Evolutionary conservation across 2,113 vertebrate species (phyloP).

Genomic region (Pycnonotus jocosus): DNA sequence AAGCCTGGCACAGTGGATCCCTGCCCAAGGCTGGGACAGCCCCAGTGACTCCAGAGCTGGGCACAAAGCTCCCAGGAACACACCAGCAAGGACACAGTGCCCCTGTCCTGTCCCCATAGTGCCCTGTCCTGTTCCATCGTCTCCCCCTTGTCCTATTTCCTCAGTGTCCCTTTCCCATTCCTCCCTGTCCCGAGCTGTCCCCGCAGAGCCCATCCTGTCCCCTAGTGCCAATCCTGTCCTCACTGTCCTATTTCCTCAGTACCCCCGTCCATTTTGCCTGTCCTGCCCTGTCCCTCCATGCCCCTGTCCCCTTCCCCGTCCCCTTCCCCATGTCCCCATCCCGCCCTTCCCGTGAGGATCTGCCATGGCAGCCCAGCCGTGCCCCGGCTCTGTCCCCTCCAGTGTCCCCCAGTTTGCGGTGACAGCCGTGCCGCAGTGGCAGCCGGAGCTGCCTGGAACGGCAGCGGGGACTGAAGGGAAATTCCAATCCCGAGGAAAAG

Average conservation of each 20-base stretch:
- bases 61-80: not conserved
- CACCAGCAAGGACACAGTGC: not conserved
- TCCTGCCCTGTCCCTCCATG: too few species aligned
- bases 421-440: not conserved
- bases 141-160: fast-evolving
- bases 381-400: not conserved
- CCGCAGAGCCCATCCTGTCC: too few species aligned
- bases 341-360: not conserved
- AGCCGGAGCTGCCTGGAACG: not conserved
- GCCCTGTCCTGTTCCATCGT: not conserved
- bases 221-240: too few species aligned
- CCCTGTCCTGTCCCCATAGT: not conserved
- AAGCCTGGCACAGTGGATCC: not conserved
- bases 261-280: too few species aligned
- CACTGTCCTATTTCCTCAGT: too few species aligned
- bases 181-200: too few species aligned
- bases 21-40: not conserved
- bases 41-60: fast-evolving
- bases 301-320: not conserved
- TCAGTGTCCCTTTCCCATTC: not conserved
- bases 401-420: not conserved
- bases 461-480: not conserved
- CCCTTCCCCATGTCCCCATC: not conserved
- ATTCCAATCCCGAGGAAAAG: not conserved
- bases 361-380: not conserved